A percentile compares a stretch with the other conserved stretches of the same genome.
phyloP scores from a whole-genome alignment of 1,140 invertebrate species.

The Battus philenor region DNA sequence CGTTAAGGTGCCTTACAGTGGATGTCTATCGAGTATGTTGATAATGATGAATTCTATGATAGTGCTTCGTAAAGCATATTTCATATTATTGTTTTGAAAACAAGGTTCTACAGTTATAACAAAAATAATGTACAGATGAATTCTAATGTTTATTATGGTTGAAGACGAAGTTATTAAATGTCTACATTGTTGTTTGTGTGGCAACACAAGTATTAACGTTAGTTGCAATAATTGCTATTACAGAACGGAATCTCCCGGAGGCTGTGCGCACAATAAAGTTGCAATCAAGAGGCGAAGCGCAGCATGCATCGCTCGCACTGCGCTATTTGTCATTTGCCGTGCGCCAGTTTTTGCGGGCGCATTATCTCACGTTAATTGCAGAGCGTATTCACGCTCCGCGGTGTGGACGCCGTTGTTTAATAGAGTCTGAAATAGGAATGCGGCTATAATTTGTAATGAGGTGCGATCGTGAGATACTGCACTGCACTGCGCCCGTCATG shows the following conservation, averaged over 20 bases:
- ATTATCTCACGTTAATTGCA: constrained; percentile 17
- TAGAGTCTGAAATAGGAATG: constrained; percentile 14
- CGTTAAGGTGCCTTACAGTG: too few species aligned
- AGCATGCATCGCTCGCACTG: constrained; percentile 9
- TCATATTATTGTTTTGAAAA: neutral
- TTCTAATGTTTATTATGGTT: neutral
- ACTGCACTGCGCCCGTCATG: constrained; percentile 1
- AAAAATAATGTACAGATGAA: neutral
- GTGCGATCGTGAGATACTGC: constrained; percentile 17
- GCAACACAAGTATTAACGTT: neutral
- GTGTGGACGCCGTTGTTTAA: constrained; percentile 11
- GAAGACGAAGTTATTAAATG: neutral
- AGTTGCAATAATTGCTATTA: too few species aligned
- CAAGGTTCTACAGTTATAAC: too few species aligned
- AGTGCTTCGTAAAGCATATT: neutral
- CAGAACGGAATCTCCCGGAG: too few species aligned
- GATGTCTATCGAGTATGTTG: too few species aligned
- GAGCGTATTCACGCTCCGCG: constrained; percentile 11
- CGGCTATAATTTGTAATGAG: constrained; percentile 18
- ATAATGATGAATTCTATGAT: too few species aligned
- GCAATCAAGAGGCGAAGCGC: constrained; percentile 4
- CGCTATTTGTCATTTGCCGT: constrained; percentile 15
- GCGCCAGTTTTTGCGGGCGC: constrained; percentile 13
- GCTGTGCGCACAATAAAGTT: constrained; percentile 1
- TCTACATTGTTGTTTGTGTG: neutral